These are phyloP conservation scores for Scrobipalpa atriplicella DNA, from an alignment of 2,888 invertebrate species.

Conservation along the genomic window DNA sequence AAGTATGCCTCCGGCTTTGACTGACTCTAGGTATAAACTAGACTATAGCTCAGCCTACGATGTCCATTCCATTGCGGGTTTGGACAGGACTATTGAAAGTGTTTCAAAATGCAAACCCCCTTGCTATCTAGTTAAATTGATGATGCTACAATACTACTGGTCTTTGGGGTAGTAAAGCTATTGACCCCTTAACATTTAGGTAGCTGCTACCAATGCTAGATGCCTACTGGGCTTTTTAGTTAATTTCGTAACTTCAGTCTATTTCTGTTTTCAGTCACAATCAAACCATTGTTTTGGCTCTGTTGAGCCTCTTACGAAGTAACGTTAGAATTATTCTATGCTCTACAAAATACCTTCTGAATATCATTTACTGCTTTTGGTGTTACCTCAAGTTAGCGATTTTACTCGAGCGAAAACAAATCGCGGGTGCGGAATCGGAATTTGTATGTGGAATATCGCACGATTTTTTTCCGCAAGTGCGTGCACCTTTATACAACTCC, in stretches of 20 bases:
- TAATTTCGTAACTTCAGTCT: not conserved
- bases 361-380: not conserved
- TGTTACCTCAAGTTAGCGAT: too few relatives aligned
- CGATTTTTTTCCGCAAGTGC: too few relatives aligned
- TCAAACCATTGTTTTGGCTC: not conserved
- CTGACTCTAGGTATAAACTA: conserved; percentile 4
- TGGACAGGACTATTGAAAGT: not conserved
- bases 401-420: too few relatives aligned
- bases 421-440: too few relatives aligned
- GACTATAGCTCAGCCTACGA: not conserved
- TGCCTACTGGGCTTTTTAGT: not conserved
- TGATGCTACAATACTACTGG: not conserved
- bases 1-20: conserved; percentile 30
- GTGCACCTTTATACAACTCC: too few relatives aligned
- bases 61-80: conserved; percentile 11
- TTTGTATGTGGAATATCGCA: too few relatives aligned
- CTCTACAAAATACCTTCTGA: not conserved
- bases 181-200: conserved; percentile 3
- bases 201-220: not conserved
- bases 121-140: not conserved
- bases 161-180: not conserved
- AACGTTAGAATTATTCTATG: not conserved
- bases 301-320: not conserved
- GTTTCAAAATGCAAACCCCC: not conserved
- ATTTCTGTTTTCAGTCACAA: conserved; percentile 1